A percentile compares a stretch with the other conserved stretches of the same genome.
phyloP scores from a whole-genome alignment of 1,140 invertebrate species.

The Pararge aegeria region DNA sequence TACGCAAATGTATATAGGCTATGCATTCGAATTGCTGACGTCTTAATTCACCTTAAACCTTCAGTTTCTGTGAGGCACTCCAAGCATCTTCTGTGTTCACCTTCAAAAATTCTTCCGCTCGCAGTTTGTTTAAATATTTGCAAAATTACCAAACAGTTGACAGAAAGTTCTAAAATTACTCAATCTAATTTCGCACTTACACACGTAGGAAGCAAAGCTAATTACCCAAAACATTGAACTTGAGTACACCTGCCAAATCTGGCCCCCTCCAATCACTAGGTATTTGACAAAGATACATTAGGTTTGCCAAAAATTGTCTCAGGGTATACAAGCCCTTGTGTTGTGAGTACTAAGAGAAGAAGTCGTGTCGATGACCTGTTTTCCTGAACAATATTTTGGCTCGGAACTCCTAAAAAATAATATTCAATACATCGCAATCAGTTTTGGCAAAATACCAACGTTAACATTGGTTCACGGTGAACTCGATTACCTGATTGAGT shows the following conservation, averaged over 20 bases:
- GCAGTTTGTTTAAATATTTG: not conserved
- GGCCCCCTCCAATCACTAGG: slow-evolving; percentile 10
- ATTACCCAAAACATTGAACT: slow-evolving; percentile 69
- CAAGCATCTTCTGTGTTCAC: not conserved
- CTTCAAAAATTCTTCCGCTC: not conserved
- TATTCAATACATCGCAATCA: slow-evolving; percentile 25
- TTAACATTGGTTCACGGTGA: slow-evolving; percentile 23
- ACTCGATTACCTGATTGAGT: slow-evolving; percentile 24
- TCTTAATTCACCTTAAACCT: not conserved
- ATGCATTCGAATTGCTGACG: not conserved
- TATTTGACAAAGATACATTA: slow-evolving; percentile 25
- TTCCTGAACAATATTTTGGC: not conserved
- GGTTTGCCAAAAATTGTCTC: slow-evolving; percentile 24
- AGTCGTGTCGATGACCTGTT: slow-evolving; percentile 2
- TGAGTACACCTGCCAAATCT: slow-evolving; percentile 45
- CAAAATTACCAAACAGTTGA: not conserved
- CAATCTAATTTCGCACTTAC: not conserved
- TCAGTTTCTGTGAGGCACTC: not conserved
- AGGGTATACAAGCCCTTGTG: slow-evolving; percentile 6
- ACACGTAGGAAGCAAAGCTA: slow-evolving; percentile 27
- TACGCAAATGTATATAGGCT: not conserved
- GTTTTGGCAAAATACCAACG: slow-evolving; percentile 42
- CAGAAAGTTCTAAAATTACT: not conserved
- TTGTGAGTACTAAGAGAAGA: slow-evolving; percentile 8
- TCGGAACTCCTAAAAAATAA: not conserved